Evolutionary conservation across 2,797 vertebrate genomes (phyloP).

Genomic region (Leucoraja ocellata): DNA sequence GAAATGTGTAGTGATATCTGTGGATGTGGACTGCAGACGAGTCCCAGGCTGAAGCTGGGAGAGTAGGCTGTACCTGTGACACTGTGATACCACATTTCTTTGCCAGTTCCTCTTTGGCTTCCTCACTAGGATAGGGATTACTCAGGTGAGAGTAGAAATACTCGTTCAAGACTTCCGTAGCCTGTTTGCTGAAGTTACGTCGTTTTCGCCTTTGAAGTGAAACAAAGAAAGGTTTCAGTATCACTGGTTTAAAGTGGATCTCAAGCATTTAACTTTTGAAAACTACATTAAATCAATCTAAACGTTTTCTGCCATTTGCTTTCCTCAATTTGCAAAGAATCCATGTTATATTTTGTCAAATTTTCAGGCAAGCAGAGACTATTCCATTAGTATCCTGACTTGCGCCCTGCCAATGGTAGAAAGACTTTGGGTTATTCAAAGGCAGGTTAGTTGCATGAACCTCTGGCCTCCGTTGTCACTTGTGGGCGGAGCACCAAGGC

Average conservation of each 20-base stretch:
- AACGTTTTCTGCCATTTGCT: background rate
- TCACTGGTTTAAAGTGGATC: background rate
- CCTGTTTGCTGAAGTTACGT: conserved; percentile 75
- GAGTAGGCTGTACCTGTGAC: conserved; percentile 58
- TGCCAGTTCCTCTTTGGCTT: conserved; percentile 73
- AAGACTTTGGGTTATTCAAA: no score
- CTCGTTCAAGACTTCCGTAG: conserved; percentile 71
- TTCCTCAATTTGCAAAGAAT: background rate
- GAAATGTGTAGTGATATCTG: conserved; percentile 38
- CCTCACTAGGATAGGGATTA: conserved; percentile 75
- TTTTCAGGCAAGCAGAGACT: no score
- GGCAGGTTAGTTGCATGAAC: no score
- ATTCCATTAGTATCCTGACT: no score
- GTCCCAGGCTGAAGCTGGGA: conserved; percentile 38
- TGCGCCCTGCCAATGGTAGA: no score
- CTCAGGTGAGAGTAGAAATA: conserved; percentile 78
- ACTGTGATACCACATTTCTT: conserved; percentile 70
- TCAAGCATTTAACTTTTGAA: background rate
- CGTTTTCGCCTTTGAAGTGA: conserved; percentile 55
- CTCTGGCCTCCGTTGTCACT: no score
- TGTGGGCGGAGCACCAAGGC: no score
- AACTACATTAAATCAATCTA: background rate
- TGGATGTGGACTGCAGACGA: conserved; percentile 37
- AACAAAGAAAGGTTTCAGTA: conserved; percentile 35
- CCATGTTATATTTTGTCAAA: background rate